These are phyloP conservation scores for Pseudomyrmex concolor DNA, from an alignment of 1,140 invertebrate genomes.

Conservation along the genomic window DNA sequence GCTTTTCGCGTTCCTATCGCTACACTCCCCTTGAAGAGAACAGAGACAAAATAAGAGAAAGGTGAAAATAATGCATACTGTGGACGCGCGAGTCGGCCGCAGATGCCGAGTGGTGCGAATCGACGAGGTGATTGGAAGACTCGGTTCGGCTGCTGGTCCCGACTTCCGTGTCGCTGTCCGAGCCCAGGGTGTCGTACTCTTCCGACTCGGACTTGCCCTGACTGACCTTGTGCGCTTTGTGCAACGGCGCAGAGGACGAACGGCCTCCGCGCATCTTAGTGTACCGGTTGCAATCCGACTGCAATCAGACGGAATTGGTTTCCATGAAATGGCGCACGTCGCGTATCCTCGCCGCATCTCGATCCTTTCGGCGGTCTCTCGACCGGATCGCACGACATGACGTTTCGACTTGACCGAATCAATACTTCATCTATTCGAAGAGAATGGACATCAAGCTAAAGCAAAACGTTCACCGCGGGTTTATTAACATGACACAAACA, in stretches of 20 bases:
- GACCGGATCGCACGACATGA: constrained; percentile 1
- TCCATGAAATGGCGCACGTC: constrained; percentile 72
- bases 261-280: constrained; percentile 85
- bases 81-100: constrained; percentile 84
- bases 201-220: constrained; percentile 87
- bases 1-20: constrained; percentile 28
- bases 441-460: background rate
- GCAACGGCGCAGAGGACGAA: constrained; percentile 85
- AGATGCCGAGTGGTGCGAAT: constrained; percentile 85
- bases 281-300: constrained; percentile 86
- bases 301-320: constrained; percentile 85
- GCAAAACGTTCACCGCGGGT: background rate
- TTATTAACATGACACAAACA: background rate
- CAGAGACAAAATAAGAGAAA: constrained; percentile 49
- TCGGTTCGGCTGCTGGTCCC: constrained; percentile 86
- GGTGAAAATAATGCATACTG: constrained; percentile 80
- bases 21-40: constrained; percentile 17
- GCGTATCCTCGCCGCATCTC: constrained; percentile 62
- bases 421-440: constrained; percentile 26
- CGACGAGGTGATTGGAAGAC: constrained; percentile 86
- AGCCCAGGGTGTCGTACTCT: constrained; percentile 88
- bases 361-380: constrained; percentile 20
- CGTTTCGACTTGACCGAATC: background rate
- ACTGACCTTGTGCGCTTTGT: constrained; percentile 85
- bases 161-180: constrained; percentile 87